Percentiles rank a stretch among this genome's conserved stretches.
These are phyloP conservation scores for Vollenhovia emeryi DNA, from an alignment of 1,140 invertebrate genomes.

Conservation along the genomic window DNA sequence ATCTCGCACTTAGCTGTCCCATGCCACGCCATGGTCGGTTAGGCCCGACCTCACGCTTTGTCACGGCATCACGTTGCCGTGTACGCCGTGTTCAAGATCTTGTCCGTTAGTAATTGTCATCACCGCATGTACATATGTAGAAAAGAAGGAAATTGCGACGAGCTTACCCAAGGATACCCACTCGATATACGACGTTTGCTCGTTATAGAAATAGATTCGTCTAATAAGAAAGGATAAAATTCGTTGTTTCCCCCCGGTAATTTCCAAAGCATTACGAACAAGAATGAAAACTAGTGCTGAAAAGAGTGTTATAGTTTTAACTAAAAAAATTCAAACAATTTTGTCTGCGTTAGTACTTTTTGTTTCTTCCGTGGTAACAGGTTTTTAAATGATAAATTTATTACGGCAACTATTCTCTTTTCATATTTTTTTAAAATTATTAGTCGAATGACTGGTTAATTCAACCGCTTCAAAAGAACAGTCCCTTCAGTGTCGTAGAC, in stretches of 20 bases:
- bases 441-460: background rate
- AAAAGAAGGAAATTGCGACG: slow-evolving; percentile 45
- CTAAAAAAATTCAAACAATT: background rate
- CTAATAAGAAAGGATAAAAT: slow-evolving; percentile 31
- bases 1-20: slow-evolving; percentile 83
- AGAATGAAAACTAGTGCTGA: background rate
- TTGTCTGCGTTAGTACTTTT: background rate
- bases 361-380: background rate
- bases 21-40: slow-evolving; percentile 70
- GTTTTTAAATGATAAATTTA: background rate
- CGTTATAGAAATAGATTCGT: slow-evolving; percentile 52
- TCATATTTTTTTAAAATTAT: background rate
- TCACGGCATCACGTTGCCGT: slow-evolving; percentile 68
- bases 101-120: slow-evolving; percentile 76
- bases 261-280: background rate
- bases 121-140: slow-evolving; percentile 13
- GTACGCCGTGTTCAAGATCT: slow-evolving; percentile 71
- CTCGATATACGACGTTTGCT: slow-evolving; percentile 8
- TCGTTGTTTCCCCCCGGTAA: background rate
- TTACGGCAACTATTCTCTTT: background rate
- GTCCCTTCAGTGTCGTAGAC: slow-evolving; percentile 1
- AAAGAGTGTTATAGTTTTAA: background rate
- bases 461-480: slow-evolving; percentile 20
- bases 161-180: background rate
- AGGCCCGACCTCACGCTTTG: slow-evolving; percentile 68